These are phyloP conservation scores for Haemorhous mexicanus DNA, from an alignment of 2,113 vertebrate genomes.

Conservation along the genomic window DNA sequence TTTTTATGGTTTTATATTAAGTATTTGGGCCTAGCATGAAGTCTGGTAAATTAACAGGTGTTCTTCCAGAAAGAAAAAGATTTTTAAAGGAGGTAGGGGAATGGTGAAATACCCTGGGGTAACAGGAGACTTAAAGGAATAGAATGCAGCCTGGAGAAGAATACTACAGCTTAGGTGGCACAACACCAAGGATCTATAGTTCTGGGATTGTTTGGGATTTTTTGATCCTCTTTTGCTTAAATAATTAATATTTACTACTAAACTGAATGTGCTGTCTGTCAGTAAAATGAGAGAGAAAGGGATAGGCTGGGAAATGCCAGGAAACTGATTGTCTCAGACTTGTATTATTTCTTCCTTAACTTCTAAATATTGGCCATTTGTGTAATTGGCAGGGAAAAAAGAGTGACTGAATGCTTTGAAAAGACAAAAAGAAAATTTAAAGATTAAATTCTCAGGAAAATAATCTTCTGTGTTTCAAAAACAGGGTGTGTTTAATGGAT, in stretches of 20 bases:
- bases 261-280: background rate
- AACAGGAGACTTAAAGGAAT: background rate
- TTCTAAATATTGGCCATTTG: background rate
- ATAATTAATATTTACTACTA: background rate
- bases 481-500: background rate
- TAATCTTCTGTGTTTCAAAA: background rate
- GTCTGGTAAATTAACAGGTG: background rate
- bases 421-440: background rate
- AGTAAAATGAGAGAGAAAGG: background rate
- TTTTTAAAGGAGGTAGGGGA: background rate
- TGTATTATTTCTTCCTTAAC: background rate
- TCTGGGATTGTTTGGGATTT: background rate
- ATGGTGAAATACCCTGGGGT: background rate
- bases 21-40: background rate
- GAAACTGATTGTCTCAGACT: background rate
- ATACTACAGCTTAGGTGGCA: background rate
- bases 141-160: background rate
- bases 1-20: background rate
- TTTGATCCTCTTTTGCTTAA: background rate
- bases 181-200: background rate
- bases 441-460: background rate
- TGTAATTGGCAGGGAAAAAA: background rate
- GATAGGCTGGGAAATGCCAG: background rate
- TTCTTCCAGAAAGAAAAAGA: background rate
- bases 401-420: background rate